These are phyloP conservation scores for Augochlorella aurata DNA, from an alignment of 2,888 invertebrate genomes.

Conservation along the genomic window DNA sequence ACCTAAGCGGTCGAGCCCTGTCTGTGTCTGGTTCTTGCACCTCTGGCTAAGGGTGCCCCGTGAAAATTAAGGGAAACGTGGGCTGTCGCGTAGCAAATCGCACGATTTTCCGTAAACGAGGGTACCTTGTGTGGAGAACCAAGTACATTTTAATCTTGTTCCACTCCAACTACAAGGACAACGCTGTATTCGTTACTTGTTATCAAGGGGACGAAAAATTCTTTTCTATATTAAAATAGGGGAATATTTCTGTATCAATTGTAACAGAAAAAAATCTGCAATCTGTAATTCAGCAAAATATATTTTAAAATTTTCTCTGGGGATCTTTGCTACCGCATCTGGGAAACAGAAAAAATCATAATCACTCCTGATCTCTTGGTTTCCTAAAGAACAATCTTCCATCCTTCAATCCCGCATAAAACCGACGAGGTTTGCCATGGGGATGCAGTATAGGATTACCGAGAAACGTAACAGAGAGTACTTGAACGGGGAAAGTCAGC, in stretches of 20 bases:
- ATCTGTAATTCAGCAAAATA: background rate
- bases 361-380: too few species aligned
- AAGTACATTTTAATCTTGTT: conserved; percentile 8
- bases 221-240: background rate
- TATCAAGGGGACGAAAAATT: background rate
- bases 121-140: background rate
- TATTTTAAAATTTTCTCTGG: background rate
- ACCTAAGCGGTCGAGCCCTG: conserved; percentile 61
- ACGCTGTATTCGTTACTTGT: background rate
- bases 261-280: background rate
- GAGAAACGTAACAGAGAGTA: conserved; percentile 30
- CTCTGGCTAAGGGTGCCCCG: background rate
- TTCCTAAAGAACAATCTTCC: background rate
- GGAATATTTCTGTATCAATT: background rate
- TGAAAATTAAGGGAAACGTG: conserved; percentile 3
- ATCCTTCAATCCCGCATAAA: background rate
- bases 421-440: background rate
- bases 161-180: background rate
- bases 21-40: background rate
- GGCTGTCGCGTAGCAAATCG: conserved; percentile 11
- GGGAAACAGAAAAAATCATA: background rate
- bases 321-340: background rate
- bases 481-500: conserved; percentile 46
- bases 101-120: background rate
- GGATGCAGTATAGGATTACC: conserved; percentile 1